Base-by-base conservation (phyloP, 2,797 vertebrate species). In the Pseudocheirus occidentalis region DNA sequence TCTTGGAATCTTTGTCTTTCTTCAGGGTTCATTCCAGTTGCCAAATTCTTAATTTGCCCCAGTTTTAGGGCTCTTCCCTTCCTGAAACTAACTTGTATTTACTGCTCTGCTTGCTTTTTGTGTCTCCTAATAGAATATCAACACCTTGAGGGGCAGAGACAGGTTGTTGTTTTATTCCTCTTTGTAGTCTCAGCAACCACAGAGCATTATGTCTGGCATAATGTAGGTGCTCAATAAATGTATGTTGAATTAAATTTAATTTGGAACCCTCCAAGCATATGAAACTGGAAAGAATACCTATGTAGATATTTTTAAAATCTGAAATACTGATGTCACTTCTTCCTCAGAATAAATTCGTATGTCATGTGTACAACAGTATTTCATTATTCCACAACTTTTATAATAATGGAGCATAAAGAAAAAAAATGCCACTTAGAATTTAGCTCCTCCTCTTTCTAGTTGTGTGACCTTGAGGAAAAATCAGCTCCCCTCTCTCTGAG, bases 71-170 rank as follows among this genome's bases (percentile, higher is more conserved):
- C 93, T 90, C 40, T 94, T 0, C 92, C 3, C 29, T 90, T 93
- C 28, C 53, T 90, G 55, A 93, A 12, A 92, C 55, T 94, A 94
- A 94, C 2, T 3, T 81, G 92, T 62, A 5, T 91, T 95, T 97
- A 73, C 16, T 90, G 92, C 46, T 91, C 92, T 94, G 92, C 54
- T 93, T 91, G 31, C 13, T 94, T 29, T 10, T 95, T 95, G 93
- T 95, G 94, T 62, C 81, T 90, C 29, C 92, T 34, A 91, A 0
- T 92, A 21, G 90, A 93, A 92, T 59, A 50, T 89, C 46, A 31
- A 21, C 4, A 62, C 92, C 7, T 94, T 95, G 95, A 56, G 90
- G 90, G 46, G 50, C 4, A 31, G 6, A 34, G 59, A 14, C 31
- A 62, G 31, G 58, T 59, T 59, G 55, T 27, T 56, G 55, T 34